A percentile compares a stretch with the other conserved stretches of the same genome.
Evolutionary conservation across 2,113 vertebrate species (phyloP).

Genomic region (Nicator chloris): DNA sequence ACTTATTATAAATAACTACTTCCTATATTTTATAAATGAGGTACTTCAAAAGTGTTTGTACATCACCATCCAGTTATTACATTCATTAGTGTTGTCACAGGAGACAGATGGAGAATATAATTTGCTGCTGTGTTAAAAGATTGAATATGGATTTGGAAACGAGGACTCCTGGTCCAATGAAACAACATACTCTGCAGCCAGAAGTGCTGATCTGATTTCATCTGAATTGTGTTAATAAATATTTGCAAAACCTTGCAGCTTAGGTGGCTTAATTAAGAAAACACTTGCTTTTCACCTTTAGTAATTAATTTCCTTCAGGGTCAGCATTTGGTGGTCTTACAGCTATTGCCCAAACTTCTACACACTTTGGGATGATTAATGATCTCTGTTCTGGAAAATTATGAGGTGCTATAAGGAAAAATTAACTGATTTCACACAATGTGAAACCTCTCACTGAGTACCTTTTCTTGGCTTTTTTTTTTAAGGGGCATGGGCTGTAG

Average conservation of each 20-base stretch:
- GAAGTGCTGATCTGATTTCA: conserved; percentile 57
- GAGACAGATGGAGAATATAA: conserved; percentile 35
- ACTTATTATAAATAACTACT: not conserved
- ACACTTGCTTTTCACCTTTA: conserved; percentile 65
- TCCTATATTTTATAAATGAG: not conserved
- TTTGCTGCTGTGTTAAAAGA: conserved; percentile 32
- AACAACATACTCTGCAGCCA: conserved; percentile 27
- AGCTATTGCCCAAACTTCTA: conserved; percentile 51
- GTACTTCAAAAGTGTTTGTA: not conserved
- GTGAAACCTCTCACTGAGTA: not conserved
- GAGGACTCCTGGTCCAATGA: not conserved
- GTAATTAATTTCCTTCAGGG: conserved; percentile 67
- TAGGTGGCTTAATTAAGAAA: conserved; percentile 73
- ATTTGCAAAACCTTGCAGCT: conserved; percentile 54
- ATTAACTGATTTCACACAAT: conserved; percentile 59
- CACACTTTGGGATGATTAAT: conserved; percentile 63
- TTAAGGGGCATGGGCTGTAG: not conserved
- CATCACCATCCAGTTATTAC: not conserved
- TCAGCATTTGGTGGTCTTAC: conserved; percentile 63
- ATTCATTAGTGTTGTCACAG: not conserved
- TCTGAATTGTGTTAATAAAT: conserved; percentile 46
- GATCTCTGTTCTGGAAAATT: conserved; percentile 57
- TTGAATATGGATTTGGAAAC: conserved; percentile 15
- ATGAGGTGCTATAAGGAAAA: conserved; percentile 66
- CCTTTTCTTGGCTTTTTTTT: not conserved